phyloP scores from a whole-genome alignment of 1,140 invertebrate genomes.

The Lucilia sericata region DNA sequence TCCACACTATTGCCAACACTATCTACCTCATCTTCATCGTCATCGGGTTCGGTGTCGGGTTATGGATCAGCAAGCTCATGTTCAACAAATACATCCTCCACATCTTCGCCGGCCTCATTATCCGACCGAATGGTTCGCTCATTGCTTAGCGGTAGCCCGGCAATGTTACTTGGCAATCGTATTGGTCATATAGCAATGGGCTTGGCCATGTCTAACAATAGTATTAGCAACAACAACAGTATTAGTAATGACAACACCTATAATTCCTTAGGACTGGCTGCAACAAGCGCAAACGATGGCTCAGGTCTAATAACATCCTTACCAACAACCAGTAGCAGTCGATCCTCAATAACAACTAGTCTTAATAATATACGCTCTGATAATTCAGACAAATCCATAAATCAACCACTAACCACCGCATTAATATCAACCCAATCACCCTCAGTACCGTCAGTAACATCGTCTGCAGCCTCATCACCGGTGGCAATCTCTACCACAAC shows the following conservation, averaged over 20 bases:
- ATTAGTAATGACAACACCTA: slow-evolving; percentile 17
- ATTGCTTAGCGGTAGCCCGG: slow-evolving; percentile 47
- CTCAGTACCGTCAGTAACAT: slow-evolving; percentile 39
- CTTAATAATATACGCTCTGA: not conserved
- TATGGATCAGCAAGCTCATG: slow-evolving; percentile 38
- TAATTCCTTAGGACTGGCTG: not conserved
- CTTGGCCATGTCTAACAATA: slow-evolving; percentile 41
- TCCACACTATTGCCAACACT: slow-evolving; percentile 20
- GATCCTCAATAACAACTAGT: slow-evolving; percentile 3
- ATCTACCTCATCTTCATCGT: slow-evolving; percentile 21
- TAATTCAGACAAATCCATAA: not conserved
- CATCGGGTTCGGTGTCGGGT: not conserved
- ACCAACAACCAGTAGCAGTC: not conserved
- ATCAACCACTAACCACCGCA: not conserved
- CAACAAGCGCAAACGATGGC: not conserved
- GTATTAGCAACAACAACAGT: slow-evolving; percentile 14
- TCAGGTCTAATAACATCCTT: not conserved
- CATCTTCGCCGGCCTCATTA: slow-evolving; percentile 25
- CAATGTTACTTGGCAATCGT: slow-evolving; percentile 60
- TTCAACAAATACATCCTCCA: slow-evolving; percentile 30
- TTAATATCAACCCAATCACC: not conserved
- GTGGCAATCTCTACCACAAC: not conserved
- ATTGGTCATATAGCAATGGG: slow-evolving; percentile 64
- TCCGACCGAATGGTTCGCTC: slow-evolving; percentile 47
- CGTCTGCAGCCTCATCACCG: slow-evolving; percentile 38